A percentile compares a stretch with the other conserved stretches of the same genome.
Evolutionary conservation across 2,113 vertebrate genomes (phyloP).

Genomic region (Limnothrissa miodon): DNA sequence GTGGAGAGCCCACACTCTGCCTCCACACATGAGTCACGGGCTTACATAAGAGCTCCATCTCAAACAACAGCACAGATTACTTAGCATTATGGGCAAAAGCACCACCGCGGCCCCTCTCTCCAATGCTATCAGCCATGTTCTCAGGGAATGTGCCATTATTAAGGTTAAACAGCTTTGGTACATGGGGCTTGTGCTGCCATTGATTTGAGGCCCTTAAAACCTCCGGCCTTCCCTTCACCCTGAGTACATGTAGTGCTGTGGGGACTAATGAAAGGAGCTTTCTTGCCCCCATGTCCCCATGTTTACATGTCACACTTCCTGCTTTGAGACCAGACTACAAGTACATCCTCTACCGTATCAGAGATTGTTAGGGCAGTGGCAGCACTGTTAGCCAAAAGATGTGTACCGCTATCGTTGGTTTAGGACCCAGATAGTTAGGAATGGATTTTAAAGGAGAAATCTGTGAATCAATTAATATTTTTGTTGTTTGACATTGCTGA

Average conservation of each 20-base stretch:
- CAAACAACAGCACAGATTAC: not conserved
- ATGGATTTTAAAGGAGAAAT: no score
- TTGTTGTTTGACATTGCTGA: no score
- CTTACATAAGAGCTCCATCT: constrained; percentile 33
- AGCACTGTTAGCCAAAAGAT: not conserved
- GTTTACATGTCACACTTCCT: not conserved
- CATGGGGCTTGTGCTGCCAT: not conserved
- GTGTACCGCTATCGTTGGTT: not conserved
- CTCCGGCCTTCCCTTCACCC: not conserved
- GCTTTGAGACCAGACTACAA: not conserved
- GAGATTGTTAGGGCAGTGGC: not conserved
- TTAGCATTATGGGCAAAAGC: not conserved
- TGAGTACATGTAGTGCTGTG: not conserved
- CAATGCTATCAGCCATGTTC: not conserved
- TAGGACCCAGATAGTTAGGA: not conserved
- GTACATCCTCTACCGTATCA: not conserved
- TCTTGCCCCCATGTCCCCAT: not conserved
- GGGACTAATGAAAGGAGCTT: not conserved
- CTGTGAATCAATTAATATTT: no score
- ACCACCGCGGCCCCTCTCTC: not conserved
- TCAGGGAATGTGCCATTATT: not conserved
- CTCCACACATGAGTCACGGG: constrained; percentile 1
- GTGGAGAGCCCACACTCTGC: not conserved
- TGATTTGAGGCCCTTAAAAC: not conserved
- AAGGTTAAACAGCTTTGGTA: not conserved